These are phyloP conservation scores for Axea sp. DNA, from an alignment of 2,888 invertebrate genomes.

Conservation along the genomic window DNA sequence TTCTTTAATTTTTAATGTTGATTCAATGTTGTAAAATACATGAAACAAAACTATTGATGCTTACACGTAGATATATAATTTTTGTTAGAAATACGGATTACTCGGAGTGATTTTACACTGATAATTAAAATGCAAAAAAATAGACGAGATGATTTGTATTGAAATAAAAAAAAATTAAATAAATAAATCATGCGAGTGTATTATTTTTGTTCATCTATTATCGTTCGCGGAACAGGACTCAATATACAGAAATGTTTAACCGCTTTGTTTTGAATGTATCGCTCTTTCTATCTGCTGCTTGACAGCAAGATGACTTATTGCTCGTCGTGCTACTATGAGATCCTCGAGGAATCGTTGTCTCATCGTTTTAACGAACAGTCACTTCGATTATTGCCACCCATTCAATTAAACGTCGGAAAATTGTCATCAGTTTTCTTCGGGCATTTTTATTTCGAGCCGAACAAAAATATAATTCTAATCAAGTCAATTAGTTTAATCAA, in stretches of 20 bases:
- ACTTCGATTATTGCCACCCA: not conserved
- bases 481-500: slow-evolving; percentile 70
- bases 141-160: no score
- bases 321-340: not conserved
- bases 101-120: no score
- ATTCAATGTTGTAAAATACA: no score
- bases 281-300: slow-evolving; percentile 1
- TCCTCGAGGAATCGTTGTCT: no score
- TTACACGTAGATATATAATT: no score
- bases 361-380: not conserved
- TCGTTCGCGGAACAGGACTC: slow-evolving; percentile 4
- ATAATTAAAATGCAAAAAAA: no score
- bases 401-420: slow-evolving; percentile 12
- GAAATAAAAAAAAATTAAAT: not conserved
- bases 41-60: no score
- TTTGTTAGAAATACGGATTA: no score
- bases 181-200: slow-evolving; percentile 3
- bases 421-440: slow-evolving; percentile 14
- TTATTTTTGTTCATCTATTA: slow-evolving; percentile 8
- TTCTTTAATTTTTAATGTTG: no score
- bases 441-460: slow-evolving; percentile 9
- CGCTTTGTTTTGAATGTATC: slow-evolving; percentile 22
- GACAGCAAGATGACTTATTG: slow-evolving; percentile 7
- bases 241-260: slow-evolving; percentile 9
- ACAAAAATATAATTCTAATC: slow-evolving; percentile 62